Evolutionary conservation across 2,888 invertebrate species (phyloP).

Genomic region (Caenorhabditis wallacei): DNA sequence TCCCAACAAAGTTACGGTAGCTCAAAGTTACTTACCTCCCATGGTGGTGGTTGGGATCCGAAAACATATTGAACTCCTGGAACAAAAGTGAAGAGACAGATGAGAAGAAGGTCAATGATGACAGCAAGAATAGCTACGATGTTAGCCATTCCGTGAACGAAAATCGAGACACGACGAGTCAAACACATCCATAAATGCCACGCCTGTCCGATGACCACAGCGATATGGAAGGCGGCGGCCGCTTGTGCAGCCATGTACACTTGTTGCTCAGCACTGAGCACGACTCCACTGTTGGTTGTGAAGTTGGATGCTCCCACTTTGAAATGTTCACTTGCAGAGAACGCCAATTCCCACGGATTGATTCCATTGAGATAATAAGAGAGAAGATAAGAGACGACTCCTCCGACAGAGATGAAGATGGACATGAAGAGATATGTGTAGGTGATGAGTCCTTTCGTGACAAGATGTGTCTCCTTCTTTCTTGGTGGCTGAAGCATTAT

Average conservation of each 20-base stretch:
- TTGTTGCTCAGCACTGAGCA: slow-evolving; percentile 59
- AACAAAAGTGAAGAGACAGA: slow-evolving; percentile 74
- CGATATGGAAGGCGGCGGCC: slow-evolving; percentile 69
- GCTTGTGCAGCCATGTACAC: slow-evolving; percentile 68
- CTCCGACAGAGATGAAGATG: slow-evolving; percentile 76
- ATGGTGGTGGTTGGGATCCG: slow-evolving; percentile 74
- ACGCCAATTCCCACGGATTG: slow-evolving; percentile 62
- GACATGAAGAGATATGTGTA: slow-evolving; percentile 81
- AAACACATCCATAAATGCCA: slow-evolving; percentile 77
- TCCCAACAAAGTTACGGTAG: no score
- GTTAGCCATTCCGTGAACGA: slow-evolving; percentile 76
- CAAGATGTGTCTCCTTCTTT: slow-evolving; percentile 74
- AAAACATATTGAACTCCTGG: slow-evolving; percentile 74
- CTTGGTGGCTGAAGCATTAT: slow-evolving; percentile 80
- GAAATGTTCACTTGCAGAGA: slow-evolving; percentile 65
- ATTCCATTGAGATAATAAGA: slow-evolving; percentile 70
- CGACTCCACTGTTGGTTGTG: slow-evolving; percentile 49
- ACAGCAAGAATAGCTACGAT: slow-evolving; percentile 72
- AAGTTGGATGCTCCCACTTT: slow-evolving; percentile 64
- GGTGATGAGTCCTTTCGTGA: slow-evolving; percentile 76
- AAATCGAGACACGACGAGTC: slow-evolving; percentile 77
- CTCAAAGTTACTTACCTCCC: slow-evolving; percentile 41
- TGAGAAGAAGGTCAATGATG: slow-evolving; percentile 73
- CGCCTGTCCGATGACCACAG: slow-evolving; percentile 65
- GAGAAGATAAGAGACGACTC: slow-evolving; percentile 68